Percentiles rank a stretch among this genome's conserved stretches.
These are phyloP conservation scores for Zoanthus sociatus DNA, from an alignment of 92 coral and sea anemone species.

Conservation along the genomic window DNA sequence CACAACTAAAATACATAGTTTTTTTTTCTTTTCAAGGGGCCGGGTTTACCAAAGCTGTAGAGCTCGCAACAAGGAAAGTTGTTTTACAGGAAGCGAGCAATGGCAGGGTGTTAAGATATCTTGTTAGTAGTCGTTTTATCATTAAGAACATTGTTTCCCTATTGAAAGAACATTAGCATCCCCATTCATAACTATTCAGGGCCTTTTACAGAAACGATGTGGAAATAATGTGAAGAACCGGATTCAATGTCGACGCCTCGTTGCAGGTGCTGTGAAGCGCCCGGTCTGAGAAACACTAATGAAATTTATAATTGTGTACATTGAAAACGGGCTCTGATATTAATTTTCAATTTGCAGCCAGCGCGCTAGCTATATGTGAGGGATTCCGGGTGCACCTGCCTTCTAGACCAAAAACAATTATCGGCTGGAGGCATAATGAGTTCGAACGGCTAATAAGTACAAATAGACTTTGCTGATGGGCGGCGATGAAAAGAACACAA, in stretches of 20 bases:
- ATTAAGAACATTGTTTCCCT: conserved; percentile 75
- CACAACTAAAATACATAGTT: conserved; percentile 10
- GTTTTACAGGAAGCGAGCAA: conserved; percentile 65
- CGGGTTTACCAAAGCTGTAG: conserved; percentile 56
- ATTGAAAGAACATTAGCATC: conserved; percentile 75
- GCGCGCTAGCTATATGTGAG: conserved; percentile 74
- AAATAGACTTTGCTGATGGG: conserved; percentile 65
- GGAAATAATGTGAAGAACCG: conserved; percentile 76
- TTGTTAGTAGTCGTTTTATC: conserved; percentile 80
- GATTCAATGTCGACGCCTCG: conserved; percentile 60
- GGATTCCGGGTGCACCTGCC: conserved; percentile 82
- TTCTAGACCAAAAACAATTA: conserved; percentile 79
- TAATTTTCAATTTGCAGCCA: conserved; percentile 74
- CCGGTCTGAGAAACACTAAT: conserved; percentile 80
- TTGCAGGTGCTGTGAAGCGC: conserved; percentile 76
- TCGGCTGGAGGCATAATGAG: conserved; percentile 82
- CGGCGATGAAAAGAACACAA: conserved; percentile 33
- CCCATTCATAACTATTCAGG: conserved; percentile 56
- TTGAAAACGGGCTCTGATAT: conserved; percentile 87
- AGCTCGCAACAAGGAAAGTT: conserved; percentile 44
- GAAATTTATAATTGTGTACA: conserved; percentile 92
- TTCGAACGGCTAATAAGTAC: conserved; percentile 90
- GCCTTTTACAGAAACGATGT: conserved; percentile 63
- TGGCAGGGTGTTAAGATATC: conserved; percentile 70
- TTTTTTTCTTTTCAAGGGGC: conserved; percentile 13